Evolutionary conservation across 2,888 invertebrate genomes (phyloP), one percentile per base, ranked within the genome.

Genomic region (Drosophila crucigera): DNA sequence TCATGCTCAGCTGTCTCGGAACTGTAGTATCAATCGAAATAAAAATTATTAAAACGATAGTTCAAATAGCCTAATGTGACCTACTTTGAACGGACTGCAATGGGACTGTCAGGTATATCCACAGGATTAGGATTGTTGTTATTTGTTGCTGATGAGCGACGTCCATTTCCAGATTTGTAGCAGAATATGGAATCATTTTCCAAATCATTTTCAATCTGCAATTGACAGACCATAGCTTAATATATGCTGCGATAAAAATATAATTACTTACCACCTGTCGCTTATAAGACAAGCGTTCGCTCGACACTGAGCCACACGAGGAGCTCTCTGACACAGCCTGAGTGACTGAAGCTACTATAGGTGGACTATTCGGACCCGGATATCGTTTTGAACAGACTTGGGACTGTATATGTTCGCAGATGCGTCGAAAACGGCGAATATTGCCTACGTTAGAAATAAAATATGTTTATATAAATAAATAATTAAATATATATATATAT

Each of bases 341-440:
- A 41, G 94, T 93, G 19, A 93, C 93, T 19, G 92, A 92, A 66
- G 93, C 89, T 47, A 93, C 92, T 56, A 91, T 92, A 53, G 93
- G 92, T 78, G 94, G 94, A 89, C 94, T 94, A 78, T 91, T 93
- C 59, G 93, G 92, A 33, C 93, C 93, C 74, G 93, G 92, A 86
- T 93, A 92, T 93, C 95, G 93, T 94, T 94, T 91, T 90, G 94
- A 94, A 66, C 95, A 95, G 83, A 97, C 96, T 80, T 97, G 97
- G 39, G 97, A 95, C 93, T 99, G 99, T 80, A 99, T 97, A 94
- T 99, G 98, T 92, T 99, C 99, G 94, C 99, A 99, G 82, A 99
- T 98, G 88, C 99, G 95, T 65, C 98, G 95, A 94, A 99, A 99
- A 74, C 99, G 95, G 66, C 99, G 96, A 85, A 98, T 98, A 92